These are phyloP conservation scores for Noctilio leporinus DNA, from an alignment of 2,113 vertebrate genomes.

Conservation along the genomic window DNA sequence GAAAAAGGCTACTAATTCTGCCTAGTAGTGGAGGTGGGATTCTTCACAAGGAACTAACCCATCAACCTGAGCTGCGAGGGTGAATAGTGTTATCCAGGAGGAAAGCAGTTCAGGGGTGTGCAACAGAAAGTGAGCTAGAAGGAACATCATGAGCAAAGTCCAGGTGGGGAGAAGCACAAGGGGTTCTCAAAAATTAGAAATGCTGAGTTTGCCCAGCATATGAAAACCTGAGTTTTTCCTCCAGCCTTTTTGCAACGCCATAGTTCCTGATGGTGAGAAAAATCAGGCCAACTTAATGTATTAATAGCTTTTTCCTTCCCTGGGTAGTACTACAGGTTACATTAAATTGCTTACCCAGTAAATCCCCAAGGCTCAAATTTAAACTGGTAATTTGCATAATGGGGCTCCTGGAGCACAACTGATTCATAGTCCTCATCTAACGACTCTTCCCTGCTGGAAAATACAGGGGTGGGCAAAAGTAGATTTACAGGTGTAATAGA, in stretches of 20 bases:
- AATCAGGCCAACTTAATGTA: not conserved
- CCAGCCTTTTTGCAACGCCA: not conserved
- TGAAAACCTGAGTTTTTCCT: not conserved
- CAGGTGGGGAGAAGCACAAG: not conserved
- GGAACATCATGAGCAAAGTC: not conserved
- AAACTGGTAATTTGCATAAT: constrained; percentile 51
- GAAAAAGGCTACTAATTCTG: not conserved
- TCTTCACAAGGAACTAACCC: not conserved
- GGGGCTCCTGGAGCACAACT: constrained; percentile 5
- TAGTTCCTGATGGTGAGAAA: not conserved
- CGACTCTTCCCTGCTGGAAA: constrained; percentile 9
- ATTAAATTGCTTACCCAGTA: not conserved
- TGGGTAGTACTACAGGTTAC: not conserved
- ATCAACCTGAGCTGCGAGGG: not conserved
- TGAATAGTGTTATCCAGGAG: not conserved
- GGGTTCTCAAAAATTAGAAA: not conserved
- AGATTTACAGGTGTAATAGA: not conserved
- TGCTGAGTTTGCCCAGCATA: not conserved
- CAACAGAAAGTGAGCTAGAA: not conserved
- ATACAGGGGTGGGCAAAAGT: not conserved
- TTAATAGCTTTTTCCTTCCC: not conserved
- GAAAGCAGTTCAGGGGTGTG: not conserved
- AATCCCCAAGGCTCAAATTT: constrained; percentile 10
- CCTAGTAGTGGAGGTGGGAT: not conserved
- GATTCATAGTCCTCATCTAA: constrained; percentile 43